Evolutionary conservation across 2,888 invertebrate species (phyloP).

Genomic region (Eulithis testata): DNA sequence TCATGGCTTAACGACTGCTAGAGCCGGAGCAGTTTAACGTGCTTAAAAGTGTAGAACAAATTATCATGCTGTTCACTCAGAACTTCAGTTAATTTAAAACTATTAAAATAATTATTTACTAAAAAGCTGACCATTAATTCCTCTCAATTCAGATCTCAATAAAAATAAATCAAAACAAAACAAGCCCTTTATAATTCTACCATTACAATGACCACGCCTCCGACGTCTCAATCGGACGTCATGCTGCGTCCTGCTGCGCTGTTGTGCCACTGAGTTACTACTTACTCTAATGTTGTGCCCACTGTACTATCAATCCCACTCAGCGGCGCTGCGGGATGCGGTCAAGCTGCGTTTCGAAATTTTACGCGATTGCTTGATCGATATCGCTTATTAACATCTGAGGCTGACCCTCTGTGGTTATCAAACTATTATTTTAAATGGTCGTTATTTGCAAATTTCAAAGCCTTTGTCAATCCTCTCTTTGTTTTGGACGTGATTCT

Average conservation of each 20-base stretch:
- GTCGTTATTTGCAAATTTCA: neutral
- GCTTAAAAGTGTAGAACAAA: too few relatives aligned
- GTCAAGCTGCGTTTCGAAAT: constrained; percentile 33
- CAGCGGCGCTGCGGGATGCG: constrained; percentile 25
- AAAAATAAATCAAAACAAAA: constrained; percentile 40
- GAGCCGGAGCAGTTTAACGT: too few relatives aligned
- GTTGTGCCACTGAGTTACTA: constrained; percentile 46
- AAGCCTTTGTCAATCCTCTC: neutral
- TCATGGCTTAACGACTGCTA: too few relatives aligned
- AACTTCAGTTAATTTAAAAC: too few relatives aligned
- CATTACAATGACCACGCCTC: constrained; percentile 41
- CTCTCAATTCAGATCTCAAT: constrained; percentile 20
- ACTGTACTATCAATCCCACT: constrained; percentile 14
- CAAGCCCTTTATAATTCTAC: constrained; percentile 42
- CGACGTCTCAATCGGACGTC: constrained; percentile 52
- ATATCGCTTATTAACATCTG: constrained; percentile 32
- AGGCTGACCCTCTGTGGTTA: neutral
- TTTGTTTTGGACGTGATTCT: too few relatives aligned
- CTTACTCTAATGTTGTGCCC: constrained; percentile 19
- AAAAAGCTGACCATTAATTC: constrained; percentile 25
- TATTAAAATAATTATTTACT: neutral
- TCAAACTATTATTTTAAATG: constrained; percentile 2
- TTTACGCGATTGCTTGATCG: constrained; percentile 21
- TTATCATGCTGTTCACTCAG: too few relatives aligned
- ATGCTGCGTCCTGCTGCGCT: constrained; percentile 52